Percentiles rank a stretch among this genome's conserved stretches.
phyloP scores from a whole-genome alignment of 2,797 vertebrate species.

The Periparus ater region DNA sequence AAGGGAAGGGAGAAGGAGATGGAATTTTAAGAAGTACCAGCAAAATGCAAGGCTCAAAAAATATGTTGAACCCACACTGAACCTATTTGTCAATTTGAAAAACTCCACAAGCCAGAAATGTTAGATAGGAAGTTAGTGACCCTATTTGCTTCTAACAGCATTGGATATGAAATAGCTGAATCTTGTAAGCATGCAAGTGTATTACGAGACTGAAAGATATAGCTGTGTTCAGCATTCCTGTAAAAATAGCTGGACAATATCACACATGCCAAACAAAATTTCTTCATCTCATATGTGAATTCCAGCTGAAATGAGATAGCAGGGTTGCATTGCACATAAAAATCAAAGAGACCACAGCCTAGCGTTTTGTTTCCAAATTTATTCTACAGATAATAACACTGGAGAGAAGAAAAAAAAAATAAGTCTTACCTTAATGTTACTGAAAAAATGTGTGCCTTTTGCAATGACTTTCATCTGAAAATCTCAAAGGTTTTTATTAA shows the following conservation, averaged over 20 bases:
- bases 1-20: not conserved
- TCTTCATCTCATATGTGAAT: not conserved
- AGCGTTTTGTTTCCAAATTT: not conserved
- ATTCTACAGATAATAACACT: not conserved
- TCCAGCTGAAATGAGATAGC: not conserved
- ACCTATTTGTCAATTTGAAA: constrained; percentile 50
- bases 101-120: constrained; percentile 21
- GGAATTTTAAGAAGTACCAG: constrained; percentile 9
- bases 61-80: not conserved
- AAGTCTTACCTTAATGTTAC: not conserved
- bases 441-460: not conserved
- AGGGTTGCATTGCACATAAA: not conserved
- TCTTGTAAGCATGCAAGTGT: not conserved
- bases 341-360: not conserved
- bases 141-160: constrained; percentile 18
- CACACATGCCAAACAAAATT: constrained; percentile 27
- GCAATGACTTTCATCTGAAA: not conserved
- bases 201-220: not conserved
- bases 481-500: not conserved
- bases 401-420: not conserved
- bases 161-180: constrained; percentile 25
- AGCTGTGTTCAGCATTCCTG: constrained; percentile 12
- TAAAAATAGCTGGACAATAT: constrained; percentile 38
- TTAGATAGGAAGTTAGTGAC: constrained; percentile 41
- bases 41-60: not conserved